A percentile compares a stretch with the other conserved stretches of the same genome.
These are phyloP conservation scores for Meloidogyne floridensis DNA, from an alignment of 1,140 invertebrate genomes.

Conservation along the genomic window DNA sequence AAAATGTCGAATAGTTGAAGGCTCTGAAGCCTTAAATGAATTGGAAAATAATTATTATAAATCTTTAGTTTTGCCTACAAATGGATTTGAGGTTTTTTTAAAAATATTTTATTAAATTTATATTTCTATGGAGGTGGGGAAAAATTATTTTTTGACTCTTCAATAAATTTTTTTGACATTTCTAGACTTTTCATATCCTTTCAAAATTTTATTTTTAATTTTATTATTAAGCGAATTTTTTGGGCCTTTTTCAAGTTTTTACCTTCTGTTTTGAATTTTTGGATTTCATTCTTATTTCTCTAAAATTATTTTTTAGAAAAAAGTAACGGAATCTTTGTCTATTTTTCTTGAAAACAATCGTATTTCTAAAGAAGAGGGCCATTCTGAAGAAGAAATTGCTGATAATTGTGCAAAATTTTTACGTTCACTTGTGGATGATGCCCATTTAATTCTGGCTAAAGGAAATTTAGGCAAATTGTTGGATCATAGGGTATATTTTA, in stretches of 20 bases:
- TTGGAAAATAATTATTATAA: conserved; percentile 51
- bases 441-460: conserved; percentile 47
- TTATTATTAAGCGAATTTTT: neutral
- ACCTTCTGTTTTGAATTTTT: too few species aligned
- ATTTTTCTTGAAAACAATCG: conserved; percentile 23
- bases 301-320: conserved; percentile 23
- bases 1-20: conserved; percentile 53
- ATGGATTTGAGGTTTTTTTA: conserved; percentile 44
- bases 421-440: conserved; percentile 53
- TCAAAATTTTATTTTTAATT: too few species aligned
- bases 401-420: conserved; percentile 39
- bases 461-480: conserved; percentile 27
- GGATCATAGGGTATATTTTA: conserved; percentile 29
- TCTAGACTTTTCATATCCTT: too few species aligned
- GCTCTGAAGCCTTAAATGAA: conserved; percentile 22
- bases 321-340: conserved; percentile 33
- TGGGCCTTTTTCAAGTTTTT: neutral
- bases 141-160: too few species aligned
- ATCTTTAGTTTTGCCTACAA: conserved; percentile 45
- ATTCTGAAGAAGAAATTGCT: conserved; percentile 15
- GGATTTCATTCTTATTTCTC: too few species aligned
- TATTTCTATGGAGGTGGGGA: too few species aligned
- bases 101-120: neutral
- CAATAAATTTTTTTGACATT: too few species aligned
- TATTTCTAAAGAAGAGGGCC: conserved; percentile 7